Percentiles rank a stretch among this genome's conserved stretches.
These are phyloP conservation scores for Ammodramus savannarum DNA, from an alignment of 2,113 vertebrate species.

Conservation along the genomic window DNA sequence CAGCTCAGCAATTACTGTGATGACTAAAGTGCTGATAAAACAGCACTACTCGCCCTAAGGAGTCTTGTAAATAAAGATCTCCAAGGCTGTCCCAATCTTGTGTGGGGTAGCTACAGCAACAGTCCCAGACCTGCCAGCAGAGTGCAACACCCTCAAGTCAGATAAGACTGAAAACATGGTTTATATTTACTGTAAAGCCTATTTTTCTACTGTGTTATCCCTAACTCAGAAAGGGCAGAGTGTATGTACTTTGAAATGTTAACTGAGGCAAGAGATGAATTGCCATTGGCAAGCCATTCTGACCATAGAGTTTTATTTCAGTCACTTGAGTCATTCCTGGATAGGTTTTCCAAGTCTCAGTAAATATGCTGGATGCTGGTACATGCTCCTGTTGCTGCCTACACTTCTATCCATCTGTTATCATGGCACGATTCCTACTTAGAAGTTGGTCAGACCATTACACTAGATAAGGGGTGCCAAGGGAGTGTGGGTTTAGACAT, in stretches of 20 bases:
- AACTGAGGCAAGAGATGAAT: background rate
- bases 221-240: background rate
- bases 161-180: background rate
- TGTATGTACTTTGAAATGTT: background rate
- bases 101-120: background rate
- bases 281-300: background rate
- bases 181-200: background rate
- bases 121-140: background rate
- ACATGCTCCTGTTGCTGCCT: conserved; percentile 53
- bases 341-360: background rate
- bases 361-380: conserved; percentile 27
- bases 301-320: conserved; percentile 29
- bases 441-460: conserved; percentile 20
- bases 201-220: background rate
- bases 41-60: background rate
- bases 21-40: conserved; percentile 23
- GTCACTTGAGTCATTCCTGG: conserved; percentile 41
- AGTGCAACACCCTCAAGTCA: background rate
- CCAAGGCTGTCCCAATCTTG: background rate
- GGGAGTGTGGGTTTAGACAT: conserved; percentile 11
- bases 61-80: conserved; percentile 28
- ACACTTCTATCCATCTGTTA: conserved; percentile 56
- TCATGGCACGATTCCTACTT: conserved; percentile 45
- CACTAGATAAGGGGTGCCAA: conserved; percentile 8
- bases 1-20: conserved; percentile 27